phyloP scores from a whole-genome alignment of 2,113 vertebrate species.

The Rynchops niger region DNA sequence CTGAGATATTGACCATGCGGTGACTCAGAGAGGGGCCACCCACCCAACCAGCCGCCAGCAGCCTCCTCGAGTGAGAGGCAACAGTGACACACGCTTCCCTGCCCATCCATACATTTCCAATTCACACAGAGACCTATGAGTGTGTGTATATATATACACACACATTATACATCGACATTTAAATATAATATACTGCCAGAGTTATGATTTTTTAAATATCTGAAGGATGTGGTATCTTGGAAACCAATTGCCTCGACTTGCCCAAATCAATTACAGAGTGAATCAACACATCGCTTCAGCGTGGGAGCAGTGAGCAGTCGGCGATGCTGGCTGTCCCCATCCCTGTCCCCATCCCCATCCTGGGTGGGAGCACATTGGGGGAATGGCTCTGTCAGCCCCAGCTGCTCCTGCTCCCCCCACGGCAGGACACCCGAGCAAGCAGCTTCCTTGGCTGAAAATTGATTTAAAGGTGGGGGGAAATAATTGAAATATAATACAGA shows the following conservation, averaged over 20 bases:
- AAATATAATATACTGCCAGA: slow-evolving; percentile 10
- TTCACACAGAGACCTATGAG: background rate
- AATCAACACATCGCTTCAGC: slow-evolving; percentile 56
- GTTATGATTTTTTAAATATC: slow-evolving; percentile 22
- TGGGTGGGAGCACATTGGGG: background rate
- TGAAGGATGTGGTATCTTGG: slow-evolving; percentile 67
- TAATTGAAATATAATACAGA: background rate
- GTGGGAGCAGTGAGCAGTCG: slow-evolving; percentile 42
- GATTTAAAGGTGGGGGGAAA: background rate
- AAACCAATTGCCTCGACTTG: slow-evolving; percentile 65
- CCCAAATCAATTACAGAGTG: slow-evolving; percentile 65
- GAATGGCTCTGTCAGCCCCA: background rate
- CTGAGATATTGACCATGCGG: background rate
- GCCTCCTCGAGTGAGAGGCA: background rate
- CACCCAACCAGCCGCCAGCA: background rate
- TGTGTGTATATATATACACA: background rate
- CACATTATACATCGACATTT: background rate
- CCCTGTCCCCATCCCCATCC: background rate
- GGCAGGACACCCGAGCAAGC: background rate
- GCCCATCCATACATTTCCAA: background rate
- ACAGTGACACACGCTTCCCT: background rate
- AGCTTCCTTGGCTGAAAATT: background rate
- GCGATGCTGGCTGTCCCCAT: background rate
- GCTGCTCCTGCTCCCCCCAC: background rate
- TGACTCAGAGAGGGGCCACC: background rate